Evolutionary conservation across 2,797 vertebrate genomes (phyloP), one percentile per base, ranked within the genome.

Genomic region (Pangasius macronema): DNA sequence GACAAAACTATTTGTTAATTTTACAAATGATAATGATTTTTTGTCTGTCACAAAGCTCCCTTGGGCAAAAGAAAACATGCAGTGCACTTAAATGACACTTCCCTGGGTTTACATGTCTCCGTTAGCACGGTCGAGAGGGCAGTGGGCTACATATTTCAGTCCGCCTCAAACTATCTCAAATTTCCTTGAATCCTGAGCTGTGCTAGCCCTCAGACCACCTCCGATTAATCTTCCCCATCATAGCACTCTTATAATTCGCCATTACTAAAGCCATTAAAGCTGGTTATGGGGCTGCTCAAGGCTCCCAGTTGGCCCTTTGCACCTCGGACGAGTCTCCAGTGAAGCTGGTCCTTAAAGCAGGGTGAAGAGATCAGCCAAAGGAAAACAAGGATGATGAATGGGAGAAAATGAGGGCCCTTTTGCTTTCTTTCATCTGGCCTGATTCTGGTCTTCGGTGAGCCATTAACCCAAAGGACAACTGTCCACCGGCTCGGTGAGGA

Each of bases 181-280:
- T 97, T 97, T 96, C 97, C 89, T 88, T 88, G 91, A 82, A 93
- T 93, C 93, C 93, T 73, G 90, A 94, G 92, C 92, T 89, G 91
- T 86, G 83, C 93, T 91, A 87, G 89, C 91, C 93, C 93, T 91
- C 89, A 93, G 95, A 95, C 94, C 95, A 95, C 93, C 93, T 92
- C 93, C 94, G 95, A 97, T 97, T 97, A 96, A 97, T 97, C 96
- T 97, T 97, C 94, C 92, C 95, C 86, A 96, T 95, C 92, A 93
- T 96, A 95, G 94, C 94, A 92, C 93, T 95, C 95, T 91, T 96
- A 95, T 97, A 97, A 97, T 97, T 96, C 89, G 95, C 96, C 93
- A 96, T 96, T 95, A 95, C 94, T 95, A 95, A 95, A 95, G 91
- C 92, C 94, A 95, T 96, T 96, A 96, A 95, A 95, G 93, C 92